phyloP scores from a whole-genome alignment of 1,140 invertebrate species.

The Rhagoletis pomonella region DNA sequence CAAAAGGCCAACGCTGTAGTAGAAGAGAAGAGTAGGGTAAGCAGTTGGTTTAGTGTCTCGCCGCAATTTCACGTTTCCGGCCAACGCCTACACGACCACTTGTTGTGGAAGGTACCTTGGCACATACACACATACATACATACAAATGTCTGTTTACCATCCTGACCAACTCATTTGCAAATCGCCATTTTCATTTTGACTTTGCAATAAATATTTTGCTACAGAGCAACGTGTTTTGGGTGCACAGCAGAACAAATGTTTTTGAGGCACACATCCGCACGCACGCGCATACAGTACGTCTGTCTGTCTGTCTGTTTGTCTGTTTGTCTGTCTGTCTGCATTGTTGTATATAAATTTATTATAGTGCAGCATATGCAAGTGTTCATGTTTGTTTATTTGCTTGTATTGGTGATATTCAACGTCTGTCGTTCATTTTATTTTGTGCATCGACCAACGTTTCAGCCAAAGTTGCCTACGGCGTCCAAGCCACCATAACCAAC shows the following conservation, averaged over 20 bases:
- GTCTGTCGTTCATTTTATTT: slow-evolving; percentile 18
- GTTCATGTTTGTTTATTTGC: not conserved
- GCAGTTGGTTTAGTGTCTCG: slow-evolving; percentile 16
- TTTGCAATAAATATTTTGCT: slow-evolving; percentile 54
- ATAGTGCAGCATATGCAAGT: not conserved
- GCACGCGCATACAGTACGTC: not conserved
- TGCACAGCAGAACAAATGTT: slow-evolving; percentile 17
- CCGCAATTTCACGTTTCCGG: slow-evolving; percentile 44
- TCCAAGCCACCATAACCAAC: not conserved
- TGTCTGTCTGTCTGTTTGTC: not conserved
- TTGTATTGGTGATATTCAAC: not conserved
- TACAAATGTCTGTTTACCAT: not conserved
- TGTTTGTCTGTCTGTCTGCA: not conserved
- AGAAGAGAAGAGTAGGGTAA: not conserved
- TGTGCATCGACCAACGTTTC: not conserved
- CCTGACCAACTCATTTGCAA: slow-evolving; percentile 53
- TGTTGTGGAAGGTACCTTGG: not conserved
- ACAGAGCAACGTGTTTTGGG: slow-evolving; percentile 42
- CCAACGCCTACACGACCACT: slow-evolving; percentile 49
- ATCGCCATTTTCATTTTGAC: slow-evolving; percentile 52
- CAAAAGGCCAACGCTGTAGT: slow-evolving; percentile 9
- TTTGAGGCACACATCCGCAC: not conserved
- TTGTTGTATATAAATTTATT: not conserved
- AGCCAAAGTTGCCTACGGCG: not conserved
- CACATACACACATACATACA: not conserved